These are phyloP conservation scores for Oncorhynchus nerka DNA, from an alignment of 2,113 vertebrate genomes.

Conservation along the genomic window DNA sequence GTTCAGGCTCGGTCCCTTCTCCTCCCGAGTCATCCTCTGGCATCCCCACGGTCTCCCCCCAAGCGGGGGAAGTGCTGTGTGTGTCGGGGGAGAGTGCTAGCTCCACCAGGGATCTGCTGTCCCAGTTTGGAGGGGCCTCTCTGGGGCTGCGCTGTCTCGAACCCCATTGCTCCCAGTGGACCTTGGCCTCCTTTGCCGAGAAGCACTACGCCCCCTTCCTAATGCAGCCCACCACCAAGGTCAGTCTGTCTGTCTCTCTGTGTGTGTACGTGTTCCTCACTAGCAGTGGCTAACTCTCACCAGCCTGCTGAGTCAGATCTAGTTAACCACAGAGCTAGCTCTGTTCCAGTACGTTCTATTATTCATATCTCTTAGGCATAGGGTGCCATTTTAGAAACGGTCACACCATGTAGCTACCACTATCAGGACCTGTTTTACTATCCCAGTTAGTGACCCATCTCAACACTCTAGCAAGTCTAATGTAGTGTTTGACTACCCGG, in stretches of 20 bases:
- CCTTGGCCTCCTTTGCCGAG: constrained; percentile 93
- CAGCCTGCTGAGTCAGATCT: neutral
- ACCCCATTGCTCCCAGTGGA: constrained; percentile 89
- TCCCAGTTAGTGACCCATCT: too few relatives aligned
- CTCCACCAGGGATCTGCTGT: constrained; percentile 91
- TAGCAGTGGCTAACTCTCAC: neutral
- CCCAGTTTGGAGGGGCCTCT: constrained; percentile 70
- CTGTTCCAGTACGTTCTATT: too few relatives aligned
- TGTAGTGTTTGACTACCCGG: neutral
- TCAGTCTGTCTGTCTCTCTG: constrained; percentile 53
- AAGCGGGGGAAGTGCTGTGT: constrained; percentile 47
- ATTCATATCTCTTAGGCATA: constrained; percentile 13
- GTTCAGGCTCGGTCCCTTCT: constrained; percentile 26
- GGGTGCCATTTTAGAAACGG: too few relatives aligned
- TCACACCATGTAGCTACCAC: too few relatives aligned
- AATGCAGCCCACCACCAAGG: constrained; percentile 93
- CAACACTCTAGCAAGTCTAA: too few relatives aligned
- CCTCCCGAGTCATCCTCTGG: constrained; percentile 35
- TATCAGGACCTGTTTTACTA: too few relatives aligned
- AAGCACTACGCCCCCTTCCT: constrained; percentile 95
- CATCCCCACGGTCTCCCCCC: constrained; percentile 26
- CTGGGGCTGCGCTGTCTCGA: constrained; percentile 79
- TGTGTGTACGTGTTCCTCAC: constrained; percentile 1
- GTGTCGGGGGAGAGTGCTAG: constrained; percentile 80
- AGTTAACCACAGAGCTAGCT: neutral